Evolutionary conservation across 2,888 invertebrate genomes (phyloP), one percentile per base, ranked within the genome.

Genomic region (Pachycephus smyrnensis): DNA sequence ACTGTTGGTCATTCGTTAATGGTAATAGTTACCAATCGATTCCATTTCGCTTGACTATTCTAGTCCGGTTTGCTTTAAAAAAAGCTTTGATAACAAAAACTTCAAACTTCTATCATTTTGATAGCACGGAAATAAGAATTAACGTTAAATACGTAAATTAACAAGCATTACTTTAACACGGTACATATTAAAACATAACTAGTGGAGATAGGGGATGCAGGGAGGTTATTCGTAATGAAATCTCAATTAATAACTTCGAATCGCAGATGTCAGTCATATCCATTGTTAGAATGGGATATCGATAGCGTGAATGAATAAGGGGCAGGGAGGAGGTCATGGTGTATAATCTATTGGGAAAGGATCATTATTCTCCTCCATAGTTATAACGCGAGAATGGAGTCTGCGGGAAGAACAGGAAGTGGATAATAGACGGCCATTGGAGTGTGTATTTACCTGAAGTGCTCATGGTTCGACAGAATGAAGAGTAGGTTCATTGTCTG

Each of bases 401-500:
- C 30, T 69, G 69, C 69, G 31, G 69, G 32, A 69, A 69, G 69
- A 69, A 32, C 69, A 32, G 69, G 69, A 69, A 69, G 69, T 30
- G 32, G 30, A 69, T 69, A 69, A 69, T 32, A 32, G 69, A 69
- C 30, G 31, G 69, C 69, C 69, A 32, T 69, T 69, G 32, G 69
- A 69, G 69, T 69, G 32, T 69, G 69, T 69, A 69, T 69, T 32
- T 31, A 69, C 69, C 30, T 32, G 30, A 69, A 32, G 32, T 73
- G 32, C 35, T 30, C 79, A 81, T 81, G 83, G 84, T 84, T 86
- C 84, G 86, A 87, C 85, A 84, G 85, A 81, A 87, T 87, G 84
- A 86, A 84, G 83, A 84, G 85, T 86, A 84, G 86, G 82, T 80
- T 86, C 88, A 88, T 87, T 87, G 88, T 88, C 84, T 82, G 75